These are phyloP conservation scores for Amphibalanus amphitrite DNA, from an alignment of 1,140 invertebrate genomes.

Conservation along the genomic window DNA sequence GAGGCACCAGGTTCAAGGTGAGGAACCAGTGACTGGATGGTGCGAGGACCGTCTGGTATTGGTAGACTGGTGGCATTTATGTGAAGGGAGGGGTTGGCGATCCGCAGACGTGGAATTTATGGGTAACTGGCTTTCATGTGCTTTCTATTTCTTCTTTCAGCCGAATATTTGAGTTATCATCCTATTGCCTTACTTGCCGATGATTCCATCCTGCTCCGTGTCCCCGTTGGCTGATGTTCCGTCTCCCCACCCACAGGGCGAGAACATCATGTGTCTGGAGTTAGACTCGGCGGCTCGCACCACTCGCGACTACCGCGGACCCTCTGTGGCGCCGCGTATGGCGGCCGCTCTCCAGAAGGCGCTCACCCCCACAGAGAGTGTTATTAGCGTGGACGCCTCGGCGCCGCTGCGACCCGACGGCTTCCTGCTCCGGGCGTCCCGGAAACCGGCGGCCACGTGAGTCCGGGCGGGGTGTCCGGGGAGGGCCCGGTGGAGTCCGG, in stretches of 20 bases:
- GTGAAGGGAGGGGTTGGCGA: too few species aligned
- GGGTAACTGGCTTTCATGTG: too few species aligned
- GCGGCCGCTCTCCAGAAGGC: constrained; percentile 55
- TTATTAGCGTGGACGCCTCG: constrained; percentile 15
- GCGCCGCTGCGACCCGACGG: not conserved
- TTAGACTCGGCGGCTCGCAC: constrained; percentile 60
- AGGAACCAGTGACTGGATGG: constrained; percentile 36
- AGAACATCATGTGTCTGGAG: constrained; percentile 67
- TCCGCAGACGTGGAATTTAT: too few species aligned
- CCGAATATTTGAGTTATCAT: not conserved
- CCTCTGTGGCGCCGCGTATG: constrained; percentile 47
- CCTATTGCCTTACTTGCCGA: not conserved
- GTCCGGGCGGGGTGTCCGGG: too few species aligned
- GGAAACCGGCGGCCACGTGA: not conserved
- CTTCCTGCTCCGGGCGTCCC: not conserved
- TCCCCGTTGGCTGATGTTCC: too few species aligned
- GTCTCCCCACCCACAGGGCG: too few species aligned
- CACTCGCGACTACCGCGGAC: constrained; percentile 52
- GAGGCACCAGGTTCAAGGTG: constrained; percentile 35
- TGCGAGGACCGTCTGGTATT: too few species aligned
- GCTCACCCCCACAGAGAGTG: constrained; percentile 13
- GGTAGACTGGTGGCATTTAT: too few species aligned
- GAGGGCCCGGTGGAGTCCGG: too few species aligned
- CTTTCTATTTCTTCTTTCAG: too few species aligned
- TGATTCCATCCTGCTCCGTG: not conserved